Evolutionary conservation across 2,113 vertebrate species (phyloP).

Genomic region (Paratilapia polleni): DNA sequence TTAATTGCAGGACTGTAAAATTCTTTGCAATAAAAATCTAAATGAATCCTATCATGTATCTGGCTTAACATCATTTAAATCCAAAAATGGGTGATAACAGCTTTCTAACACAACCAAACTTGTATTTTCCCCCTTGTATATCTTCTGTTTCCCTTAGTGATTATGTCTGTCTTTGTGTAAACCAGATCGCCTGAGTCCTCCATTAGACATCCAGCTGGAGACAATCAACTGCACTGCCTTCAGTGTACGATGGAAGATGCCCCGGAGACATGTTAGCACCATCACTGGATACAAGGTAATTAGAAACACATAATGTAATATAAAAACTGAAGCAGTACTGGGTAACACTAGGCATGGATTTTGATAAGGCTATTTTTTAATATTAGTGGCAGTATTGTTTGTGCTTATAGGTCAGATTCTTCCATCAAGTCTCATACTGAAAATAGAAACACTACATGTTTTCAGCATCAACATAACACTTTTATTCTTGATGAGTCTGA

Average conservation of each 20-base stretch:
- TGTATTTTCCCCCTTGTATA: not conserved
- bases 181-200: constrained; percentile 89
- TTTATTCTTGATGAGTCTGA: not conserved
- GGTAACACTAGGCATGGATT: not conserved
- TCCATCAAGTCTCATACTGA: not conserved
- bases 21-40: not conserved
- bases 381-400: not conserved
- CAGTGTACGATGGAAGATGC: constrained; percentile 91
- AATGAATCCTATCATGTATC: not conserved
- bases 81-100: not conserved
- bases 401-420: not conserved
- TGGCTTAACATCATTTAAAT: not conserved
- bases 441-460: not conserved
- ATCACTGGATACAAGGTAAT: constrained; percentile 89
- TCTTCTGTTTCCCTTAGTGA: not conserved
- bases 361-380: not conserved
- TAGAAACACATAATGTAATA: not conserved
- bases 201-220: constrained; percentile 86
- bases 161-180: constrained; percentile 44
- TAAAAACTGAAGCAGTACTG: not conserved
- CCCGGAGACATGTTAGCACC: constrained; percentile 82
- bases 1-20: not conserved
- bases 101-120: not conserved
- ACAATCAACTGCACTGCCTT: constrained; percentile 92
- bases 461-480: not conserved